A percentile compares a stretch with the other conserved stretches of the same genome.
These are phyloP conservation scores for Leucophenga maculata DNA, from an alignment of 2,888 invertebrate genomes.

Conservation along the genomic window DNA sequence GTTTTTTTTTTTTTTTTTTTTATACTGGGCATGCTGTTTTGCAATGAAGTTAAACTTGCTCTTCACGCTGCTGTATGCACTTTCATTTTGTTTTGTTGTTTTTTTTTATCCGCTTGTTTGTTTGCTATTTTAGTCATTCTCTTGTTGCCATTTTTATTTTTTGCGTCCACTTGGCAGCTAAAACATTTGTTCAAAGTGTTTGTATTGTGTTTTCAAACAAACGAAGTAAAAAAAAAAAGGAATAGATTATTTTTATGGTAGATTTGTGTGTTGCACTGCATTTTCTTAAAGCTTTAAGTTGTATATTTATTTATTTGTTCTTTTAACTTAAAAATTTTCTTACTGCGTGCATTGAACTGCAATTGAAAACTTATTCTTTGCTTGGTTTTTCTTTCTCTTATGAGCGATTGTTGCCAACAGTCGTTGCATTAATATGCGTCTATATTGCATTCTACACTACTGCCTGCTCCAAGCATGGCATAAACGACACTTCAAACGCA, in stretches of 20 bases:
- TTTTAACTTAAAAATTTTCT: too few relatives aligned
- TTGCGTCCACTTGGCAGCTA: conserved; percentile 1
- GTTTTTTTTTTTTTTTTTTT: conserved; percentile 33
- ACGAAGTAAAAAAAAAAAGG: background rate
- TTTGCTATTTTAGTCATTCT: conserved; percentile 1
- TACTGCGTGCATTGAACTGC: conserved; percentile 56
- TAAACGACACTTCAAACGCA: background rate
- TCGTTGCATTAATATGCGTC: conserved; percentile 3
- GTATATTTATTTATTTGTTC: background rate
- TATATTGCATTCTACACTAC: background rate
- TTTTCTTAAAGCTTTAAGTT: conserved; percentile 25
- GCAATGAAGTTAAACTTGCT: conserved; percentile 34
- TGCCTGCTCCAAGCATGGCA: background rate
- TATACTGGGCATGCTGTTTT: too few relatives aligned
- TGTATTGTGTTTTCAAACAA: background rate
- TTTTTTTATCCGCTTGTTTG: background rate
- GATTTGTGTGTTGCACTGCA: conserved; percentile 1
- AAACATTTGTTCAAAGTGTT: conserved; percentile 32
- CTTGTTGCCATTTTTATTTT: background rate
- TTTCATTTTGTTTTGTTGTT: background rate
- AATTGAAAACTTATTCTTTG: conserved; percentile 27
- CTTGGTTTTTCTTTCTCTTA: too few relatives aligned
- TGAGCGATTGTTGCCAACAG: conserved; percentile 44
- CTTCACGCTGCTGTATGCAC: conserved; percentile 26
- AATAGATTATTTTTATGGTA: background rate